Evolutionary conservation across 2,113 vertebrate genomes (phyloP).

Genomic region (Canis aureus): DNA sequence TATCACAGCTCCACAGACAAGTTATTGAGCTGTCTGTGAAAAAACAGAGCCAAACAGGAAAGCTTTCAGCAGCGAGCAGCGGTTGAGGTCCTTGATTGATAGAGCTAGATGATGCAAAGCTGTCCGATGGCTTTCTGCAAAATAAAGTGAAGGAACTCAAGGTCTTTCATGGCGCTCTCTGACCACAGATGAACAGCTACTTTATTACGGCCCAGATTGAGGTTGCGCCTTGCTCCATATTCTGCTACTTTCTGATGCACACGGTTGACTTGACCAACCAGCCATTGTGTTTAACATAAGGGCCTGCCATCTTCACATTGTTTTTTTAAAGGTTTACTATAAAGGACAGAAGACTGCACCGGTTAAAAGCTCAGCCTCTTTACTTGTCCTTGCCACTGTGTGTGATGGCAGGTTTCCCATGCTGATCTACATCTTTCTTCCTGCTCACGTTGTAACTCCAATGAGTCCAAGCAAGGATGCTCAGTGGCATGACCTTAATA

Average conservation of each 20-base stretch:
- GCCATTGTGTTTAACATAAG: constrained; percentile 77
- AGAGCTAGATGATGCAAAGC: constrained; percentile 89
- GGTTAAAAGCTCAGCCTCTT: constrained; percentile 63
- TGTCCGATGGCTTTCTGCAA: constrained; percentile 88
- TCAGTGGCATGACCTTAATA: background rate
- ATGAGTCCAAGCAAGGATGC: fast-evolving
- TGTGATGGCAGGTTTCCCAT: background rate
- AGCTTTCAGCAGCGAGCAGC: constrained; percentile 88
- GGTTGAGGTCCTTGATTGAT: constrained; percentile 90
- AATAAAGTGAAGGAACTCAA: constrained; percentile 89
- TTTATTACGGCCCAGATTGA: constrained; percentile 88
- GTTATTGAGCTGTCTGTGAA: constrained; percentile 92
- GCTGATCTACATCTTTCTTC: background rate
- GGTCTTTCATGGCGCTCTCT: constrained; percentile 89
- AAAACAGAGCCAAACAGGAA: constrained; percentile 90
- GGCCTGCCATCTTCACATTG: constrained; percentile 70
- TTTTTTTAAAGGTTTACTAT: constrained; percentile 43
- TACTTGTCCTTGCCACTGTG: background rate
- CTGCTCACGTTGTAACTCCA: background rate
- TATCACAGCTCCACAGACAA: constrained; percentile 90
- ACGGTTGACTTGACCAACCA: constrained; percentile 82
- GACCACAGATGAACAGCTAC: constrained; percentile 90
- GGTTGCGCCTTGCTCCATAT: constrained; percentile 84
- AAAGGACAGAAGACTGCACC: constrained; percentile 6
- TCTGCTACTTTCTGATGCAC: constrained; percentile 84